Evolutionary conservation across 2,797 vertebrate genomes (phyloP).

Genomic region (Hemibagrus guttatus): DNA sequence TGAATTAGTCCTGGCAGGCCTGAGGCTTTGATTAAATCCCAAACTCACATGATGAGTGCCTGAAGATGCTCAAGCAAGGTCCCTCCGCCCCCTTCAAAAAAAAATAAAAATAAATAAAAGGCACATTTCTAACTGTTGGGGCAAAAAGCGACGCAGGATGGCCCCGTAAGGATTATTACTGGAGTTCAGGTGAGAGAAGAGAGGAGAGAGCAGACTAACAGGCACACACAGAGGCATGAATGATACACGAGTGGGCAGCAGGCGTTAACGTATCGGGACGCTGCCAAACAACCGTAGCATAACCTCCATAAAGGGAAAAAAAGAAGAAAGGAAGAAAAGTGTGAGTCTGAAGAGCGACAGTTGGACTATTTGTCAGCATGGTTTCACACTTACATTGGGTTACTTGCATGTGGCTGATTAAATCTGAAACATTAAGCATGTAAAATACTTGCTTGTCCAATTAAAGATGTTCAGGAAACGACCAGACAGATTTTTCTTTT

Average conservation of each 20-base stretch:
- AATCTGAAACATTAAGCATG: not conserved
- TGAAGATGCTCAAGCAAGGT: slow-evolving; percentile 31
- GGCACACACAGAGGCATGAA: slow-evolving; percentile 40
- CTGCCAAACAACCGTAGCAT: slow-evolving; percentile 15
- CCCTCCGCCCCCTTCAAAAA: not conserved
- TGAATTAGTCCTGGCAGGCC: slow-evolving; percentile 45
- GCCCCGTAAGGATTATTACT: slow-evolving; percentile 8
- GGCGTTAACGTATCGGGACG: slow-evolving; percentile 24
- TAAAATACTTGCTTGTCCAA: not conserved
- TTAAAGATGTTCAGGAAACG: not conserved
- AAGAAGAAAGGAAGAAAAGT: not conserved
- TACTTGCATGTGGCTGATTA: not conserved
- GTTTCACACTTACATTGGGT: not conserved
- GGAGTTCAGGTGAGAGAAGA: slow-evolving; percentile 30
- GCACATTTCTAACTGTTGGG: slow-evolving; percentile 8
- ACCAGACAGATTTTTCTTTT: not conserved
- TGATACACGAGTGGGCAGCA: slow-evolving; percentile 25
- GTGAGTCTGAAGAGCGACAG: not conserved
- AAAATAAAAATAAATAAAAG: not conserved
- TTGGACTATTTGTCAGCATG: not conserved
- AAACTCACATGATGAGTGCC: slow-evolving; percentile 49
- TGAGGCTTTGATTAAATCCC: slow-evolving; percentile 42
- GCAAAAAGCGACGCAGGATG: slow-evolving; percentile 1
- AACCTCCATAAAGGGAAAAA: slow-evolving; percentile 23
- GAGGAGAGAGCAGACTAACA: slow-evolving; percentile 34